phyloP scores from a whole-genome alignment of 2,113 vertebrate genomes.

The Trichechus manatus region DNA sequence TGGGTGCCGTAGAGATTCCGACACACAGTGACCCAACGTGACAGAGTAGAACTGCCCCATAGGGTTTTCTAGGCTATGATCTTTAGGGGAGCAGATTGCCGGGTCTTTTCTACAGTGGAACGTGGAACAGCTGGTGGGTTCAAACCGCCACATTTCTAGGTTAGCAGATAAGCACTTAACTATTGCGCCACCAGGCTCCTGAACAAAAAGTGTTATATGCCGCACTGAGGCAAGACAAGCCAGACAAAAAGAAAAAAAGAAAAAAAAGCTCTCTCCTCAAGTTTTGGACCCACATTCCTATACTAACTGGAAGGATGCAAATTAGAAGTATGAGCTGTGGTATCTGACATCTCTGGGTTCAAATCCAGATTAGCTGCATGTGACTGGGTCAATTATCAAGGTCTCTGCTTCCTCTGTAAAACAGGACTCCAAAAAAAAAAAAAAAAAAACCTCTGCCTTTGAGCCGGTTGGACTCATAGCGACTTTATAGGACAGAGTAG shows the following conservation, averaged over 20 bases:
- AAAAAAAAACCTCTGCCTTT: too few species aligned
- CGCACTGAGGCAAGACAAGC: not conserved
- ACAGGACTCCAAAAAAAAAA: not conserved
- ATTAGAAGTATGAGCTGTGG: not conserved
- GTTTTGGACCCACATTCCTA: constrained; percentile 7
- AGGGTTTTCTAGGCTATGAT: not conserved
- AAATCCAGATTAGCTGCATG: not conserved
- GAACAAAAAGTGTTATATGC: constrained; percentile 5
- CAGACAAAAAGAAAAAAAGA: not conserved
- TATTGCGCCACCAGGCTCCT: not conserved
- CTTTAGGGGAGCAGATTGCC: not conserved
- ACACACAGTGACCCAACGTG: not conserved
- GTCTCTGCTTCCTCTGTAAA: constrained; percentile 32
- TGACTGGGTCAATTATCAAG: not conserved
- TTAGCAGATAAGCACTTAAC: not conserved
- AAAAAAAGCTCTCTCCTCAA: constrained; percentile 11
- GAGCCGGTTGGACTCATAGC: too few species aligned
- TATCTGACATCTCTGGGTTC: not conserved
- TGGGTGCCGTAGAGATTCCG: not conserved
- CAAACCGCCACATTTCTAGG: not conserved
- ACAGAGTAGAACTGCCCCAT: not conserved
- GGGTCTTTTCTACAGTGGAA: not conserved
- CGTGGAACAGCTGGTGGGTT: not conserved
- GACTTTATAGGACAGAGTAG: too few species aligned
- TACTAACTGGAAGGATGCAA: not conserved